phyloP scores from a whole-genome alignment of 2,888 invertebrate genomes.

The Drosophila phalerata region DNA sequence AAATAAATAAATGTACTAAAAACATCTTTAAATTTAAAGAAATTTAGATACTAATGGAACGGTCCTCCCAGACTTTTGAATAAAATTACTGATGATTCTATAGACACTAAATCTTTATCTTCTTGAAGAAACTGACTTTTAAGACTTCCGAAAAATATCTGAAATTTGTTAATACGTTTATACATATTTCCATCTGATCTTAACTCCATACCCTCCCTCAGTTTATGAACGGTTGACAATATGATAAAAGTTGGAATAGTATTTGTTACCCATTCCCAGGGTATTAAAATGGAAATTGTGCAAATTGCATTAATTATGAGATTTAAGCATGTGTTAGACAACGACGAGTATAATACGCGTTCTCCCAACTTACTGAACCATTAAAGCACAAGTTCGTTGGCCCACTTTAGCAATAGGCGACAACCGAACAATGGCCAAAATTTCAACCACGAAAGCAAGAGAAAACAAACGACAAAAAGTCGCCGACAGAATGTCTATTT shows the following conservation, averaged over 20 bases:
- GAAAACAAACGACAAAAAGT: slow-evolving; percentile 16
- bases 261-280: not conserved
- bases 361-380: slow-evolving; percentile 50
- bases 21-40: no score
- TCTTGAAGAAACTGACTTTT: no score
- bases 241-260: not conserved
- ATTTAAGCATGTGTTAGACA: slow-evolving; percentile 28
- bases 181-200: not conserved
- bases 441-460: slow-evolving; percentile 1
- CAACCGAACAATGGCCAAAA: slow-evolving; percentile 50
- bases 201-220: not conserved
- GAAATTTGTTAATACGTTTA: not conserved
- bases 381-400: slow-evolving; percentile 67
- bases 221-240: not conserved
- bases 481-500: slow-evolving; percentile 56
- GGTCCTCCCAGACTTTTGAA: no score
- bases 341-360: not conserved
- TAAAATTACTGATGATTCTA: no score
- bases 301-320: slow-evolving; percentile 43
- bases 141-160: no score
- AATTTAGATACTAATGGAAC: no score
- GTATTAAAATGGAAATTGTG: slow-evolving; percentile 34
- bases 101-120: no score
- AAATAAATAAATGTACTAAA: no score
- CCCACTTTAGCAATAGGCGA: slow-evolving; percentile 60